Conservation (phyloP, 2,797 vertebrate genomes). For the Tokudaia tokunoshimensis region DNA sequence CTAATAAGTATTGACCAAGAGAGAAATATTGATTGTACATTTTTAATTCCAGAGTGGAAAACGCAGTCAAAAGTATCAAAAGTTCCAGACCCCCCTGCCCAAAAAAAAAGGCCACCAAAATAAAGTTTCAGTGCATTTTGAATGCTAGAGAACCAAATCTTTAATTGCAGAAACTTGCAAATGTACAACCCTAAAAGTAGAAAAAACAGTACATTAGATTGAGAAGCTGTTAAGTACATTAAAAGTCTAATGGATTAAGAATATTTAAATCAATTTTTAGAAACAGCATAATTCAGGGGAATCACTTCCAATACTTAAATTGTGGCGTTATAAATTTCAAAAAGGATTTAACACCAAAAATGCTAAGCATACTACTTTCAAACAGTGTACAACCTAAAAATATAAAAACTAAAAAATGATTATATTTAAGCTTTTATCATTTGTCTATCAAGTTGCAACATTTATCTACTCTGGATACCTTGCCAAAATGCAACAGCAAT, state of each 20-base stretch:
- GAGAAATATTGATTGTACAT: no score
- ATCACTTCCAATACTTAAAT: constrained; percentile 48
- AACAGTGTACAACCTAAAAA: constrained; percentile 34
- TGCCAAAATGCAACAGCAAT: not conserved
- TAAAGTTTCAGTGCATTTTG: constrained; percentile 36
- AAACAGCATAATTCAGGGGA: constrained; percentile 34
- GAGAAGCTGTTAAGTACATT: constrained; percentile 54
- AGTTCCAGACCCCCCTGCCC: not conserved
- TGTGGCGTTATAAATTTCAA: not conserved
- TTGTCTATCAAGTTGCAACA: constrained; percentile 19
- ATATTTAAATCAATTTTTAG: constrained; percentile 52
- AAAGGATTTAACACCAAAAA: constrained; percentile 10
- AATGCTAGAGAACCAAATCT: constrained; percentile 29
- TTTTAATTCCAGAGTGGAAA: not conserved
- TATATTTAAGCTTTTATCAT: constrained; percentile 15
- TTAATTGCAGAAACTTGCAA: constrained; percentile 50
- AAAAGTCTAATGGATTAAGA: not conserved
- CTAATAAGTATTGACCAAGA: not conserved
- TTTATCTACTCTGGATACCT: not conserved
- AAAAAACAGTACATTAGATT: not conserved
- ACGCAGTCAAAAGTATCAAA: not conserved
- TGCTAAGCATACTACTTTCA: not conserved
- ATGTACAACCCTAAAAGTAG: not conserved
- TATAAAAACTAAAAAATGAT: constrained; percentile 39
- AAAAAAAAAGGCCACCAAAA: not conserved